Conservation (phyloP, 2,113 vertebrate species). For the Peromyscus leucopus region DNA sequence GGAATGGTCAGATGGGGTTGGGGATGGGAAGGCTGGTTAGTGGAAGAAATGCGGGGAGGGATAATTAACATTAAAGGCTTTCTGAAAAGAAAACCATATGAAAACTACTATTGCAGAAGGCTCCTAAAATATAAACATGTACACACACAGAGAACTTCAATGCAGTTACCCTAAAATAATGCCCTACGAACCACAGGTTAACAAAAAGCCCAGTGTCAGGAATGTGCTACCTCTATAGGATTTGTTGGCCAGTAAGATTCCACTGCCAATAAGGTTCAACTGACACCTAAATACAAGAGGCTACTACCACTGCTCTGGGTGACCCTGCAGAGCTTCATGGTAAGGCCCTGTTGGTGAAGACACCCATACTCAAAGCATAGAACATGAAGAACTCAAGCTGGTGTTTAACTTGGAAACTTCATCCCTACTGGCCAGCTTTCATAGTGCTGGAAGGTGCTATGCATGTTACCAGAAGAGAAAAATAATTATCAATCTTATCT, state of each 20-base stretch:
- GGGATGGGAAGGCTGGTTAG: background rate
- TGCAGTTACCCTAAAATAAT: background rate
- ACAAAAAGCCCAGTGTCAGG: background rate
- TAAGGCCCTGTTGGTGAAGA: background rate
- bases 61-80: background rate
- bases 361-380: background rate
- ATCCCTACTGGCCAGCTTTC: background rate
- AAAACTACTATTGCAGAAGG: background rate
- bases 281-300: background rate
- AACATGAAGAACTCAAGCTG: background rate
- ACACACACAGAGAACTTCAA: background rate
- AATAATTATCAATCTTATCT: background rate
- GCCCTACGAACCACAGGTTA: background rate
- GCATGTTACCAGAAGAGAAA: background rate
- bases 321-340: background rate
- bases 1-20: background rate
- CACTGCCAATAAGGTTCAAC: background rate
- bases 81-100: background rate
- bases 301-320: background rate
- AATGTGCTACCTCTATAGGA: background rate
- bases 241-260: background rate
- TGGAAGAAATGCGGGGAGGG: background rate
- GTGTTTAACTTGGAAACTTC: background rate
- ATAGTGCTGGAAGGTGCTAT: background rate
- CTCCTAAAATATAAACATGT: background rate